Conservation (phyloP, 2,113 vertebrate genomes). For the Rhea americana region DNA sequence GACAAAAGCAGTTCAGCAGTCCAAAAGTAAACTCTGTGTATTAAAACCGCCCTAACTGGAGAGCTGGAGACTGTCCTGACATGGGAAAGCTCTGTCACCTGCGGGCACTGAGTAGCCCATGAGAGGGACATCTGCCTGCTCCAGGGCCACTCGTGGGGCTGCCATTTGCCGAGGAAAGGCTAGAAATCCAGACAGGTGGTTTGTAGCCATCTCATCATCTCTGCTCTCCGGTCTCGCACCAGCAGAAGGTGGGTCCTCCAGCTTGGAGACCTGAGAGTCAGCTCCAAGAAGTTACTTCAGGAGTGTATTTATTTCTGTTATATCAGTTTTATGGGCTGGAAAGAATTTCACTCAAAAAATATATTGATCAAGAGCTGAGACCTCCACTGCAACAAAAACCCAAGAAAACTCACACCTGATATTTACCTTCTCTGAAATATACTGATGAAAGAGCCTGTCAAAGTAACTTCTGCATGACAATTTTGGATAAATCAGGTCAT, state of each 20-base stretch:
- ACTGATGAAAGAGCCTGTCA: neutral
- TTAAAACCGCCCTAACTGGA: neutral
- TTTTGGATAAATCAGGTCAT: neutral
- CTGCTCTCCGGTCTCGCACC: neutral
- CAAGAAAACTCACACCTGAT: neutral
- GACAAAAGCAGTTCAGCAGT: neutral
- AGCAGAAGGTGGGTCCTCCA: neutral
- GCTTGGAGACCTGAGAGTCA: neutral
- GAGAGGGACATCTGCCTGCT: neutral
- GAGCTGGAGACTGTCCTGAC: neutral
- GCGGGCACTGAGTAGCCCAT: accelerated
- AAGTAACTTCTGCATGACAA: neutral
- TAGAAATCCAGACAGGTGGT: neutral
- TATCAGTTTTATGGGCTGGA: neutral
- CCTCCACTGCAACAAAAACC: neutral
- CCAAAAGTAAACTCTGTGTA: neutral
- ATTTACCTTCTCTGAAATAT: neutral
- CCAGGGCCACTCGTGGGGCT: neutral
- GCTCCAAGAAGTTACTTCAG: neutral
- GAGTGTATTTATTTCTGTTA: neutral
- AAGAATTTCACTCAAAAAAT: neutral
- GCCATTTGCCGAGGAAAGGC: neutral
- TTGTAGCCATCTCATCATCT: neutral
- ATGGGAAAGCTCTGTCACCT: neutral
- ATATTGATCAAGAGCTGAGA: neutral